Evolutionary conservation across 2,797 vertebrate species (phyloP).

Genomic region (Oreochromis grahami): DNA sequence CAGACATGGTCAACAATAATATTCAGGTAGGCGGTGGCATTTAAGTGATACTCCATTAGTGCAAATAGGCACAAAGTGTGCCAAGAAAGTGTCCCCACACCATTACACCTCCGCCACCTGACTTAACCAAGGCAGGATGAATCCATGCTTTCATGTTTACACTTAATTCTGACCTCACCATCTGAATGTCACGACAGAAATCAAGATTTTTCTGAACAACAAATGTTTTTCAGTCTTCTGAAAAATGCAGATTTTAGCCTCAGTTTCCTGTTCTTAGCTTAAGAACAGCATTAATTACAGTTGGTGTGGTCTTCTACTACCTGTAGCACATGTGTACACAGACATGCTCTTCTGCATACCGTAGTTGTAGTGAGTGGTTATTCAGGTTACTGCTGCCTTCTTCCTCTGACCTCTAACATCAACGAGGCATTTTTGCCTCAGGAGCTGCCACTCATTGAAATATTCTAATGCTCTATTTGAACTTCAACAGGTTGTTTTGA

Average conservation of each 20-base stretch:
- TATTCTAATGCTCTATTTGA: background rate
- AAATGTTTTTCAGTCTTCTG: background rate
- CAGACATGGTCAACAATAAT: background rate
- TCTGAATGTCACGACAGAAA: background rate
- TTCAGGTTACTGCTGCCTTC: background rate
- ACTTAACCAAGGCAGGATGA: background rate
- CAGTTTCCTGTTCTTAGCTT: background rate
- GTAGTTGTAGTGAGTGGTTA: background rate
- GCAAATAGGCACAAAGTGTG: background rate
- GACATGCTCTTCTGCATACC: background rate
- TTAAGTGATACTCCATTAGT: background rate
- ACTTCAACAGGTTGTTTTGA: background rate
- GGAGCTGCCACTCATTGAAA: background rate
- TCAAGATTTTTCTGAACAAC: background rate
- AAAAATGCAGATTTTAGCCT: background rate
- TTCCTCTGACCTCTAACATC: background rate
- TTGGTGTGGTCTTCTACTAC: background rate
- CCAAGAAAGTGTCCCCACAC: background rate
- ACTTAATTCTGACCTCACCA: background rate
- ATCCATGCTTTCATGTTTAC: background rate
- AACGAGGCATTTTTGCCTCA: background rate
- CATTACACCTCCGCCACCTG: background rate
- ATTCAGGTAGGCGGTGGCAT: background rate
- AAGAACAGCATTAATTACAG: background rate
- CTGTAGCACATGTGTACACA: background rate